Percentiles rank a stretch among this genome's conserved stretches.
These are phyloP conservation scores for Toxotes chatareus DNA, from an alignment of 2,113 vertebrate species.

Conservation along the genomic window DNA sequence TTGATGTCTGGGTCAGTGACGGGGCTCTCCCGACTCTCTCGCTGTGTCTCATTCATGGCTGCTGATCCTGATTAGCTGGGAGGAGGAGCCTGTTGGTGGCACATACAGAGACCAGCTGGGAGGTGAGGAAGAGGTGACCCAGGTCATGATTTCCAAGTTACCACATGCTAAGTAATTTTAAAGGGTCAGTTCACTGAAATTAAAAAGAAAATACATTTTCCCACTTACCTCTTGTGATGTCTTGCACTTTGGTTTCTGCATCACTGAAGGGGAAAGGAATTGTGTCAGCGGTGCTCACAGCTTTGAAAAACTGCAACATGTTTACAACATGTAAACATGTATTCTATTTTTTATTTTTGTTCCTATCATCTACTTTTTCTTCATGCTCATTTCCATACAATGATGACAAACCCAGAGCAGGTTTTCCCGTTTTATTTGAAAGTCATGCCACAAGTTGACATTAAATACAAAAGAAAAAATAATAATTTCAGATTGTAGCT, in stretches of 20 bases:
- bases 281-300: neutral
- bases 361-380: neutral
- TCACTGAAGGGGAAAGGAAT: neutral
- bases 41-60: conserved; percentile 74
- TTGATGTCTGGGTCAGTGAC: conserved; percentile 52
- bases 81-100: conserved; percentile 78
- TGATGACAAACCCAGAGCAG: conserved; percentile 20
- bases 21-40: conserved; percentile 48
- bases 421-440: conserved; percentile 86
- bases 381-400: neutral
- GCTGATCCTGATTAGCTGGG: conserved; percentile 82
- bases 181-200: neutral
- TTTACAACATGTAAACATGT: no score
- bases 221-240: no score
- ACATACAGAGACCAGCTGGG: conserved; percentile 55
- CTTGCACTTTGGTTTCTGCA: no score
- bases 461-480: conserved; percentile 86
- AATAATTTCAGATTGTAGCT: conserved; percentile 75
- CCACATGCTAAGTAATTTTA: neutral
- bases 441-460: conserved; percentile 90
- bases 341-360: no score
- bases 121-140: conserved; percentile 6
- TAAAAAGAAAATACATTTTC: no score
- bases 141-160: conserved; percentile 24
- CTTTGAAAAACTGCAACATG: no score